phyloP scores from a whole-genome alignment of 1,140 invertebrate genomes.

The Drosophila navojoa region DNA sequence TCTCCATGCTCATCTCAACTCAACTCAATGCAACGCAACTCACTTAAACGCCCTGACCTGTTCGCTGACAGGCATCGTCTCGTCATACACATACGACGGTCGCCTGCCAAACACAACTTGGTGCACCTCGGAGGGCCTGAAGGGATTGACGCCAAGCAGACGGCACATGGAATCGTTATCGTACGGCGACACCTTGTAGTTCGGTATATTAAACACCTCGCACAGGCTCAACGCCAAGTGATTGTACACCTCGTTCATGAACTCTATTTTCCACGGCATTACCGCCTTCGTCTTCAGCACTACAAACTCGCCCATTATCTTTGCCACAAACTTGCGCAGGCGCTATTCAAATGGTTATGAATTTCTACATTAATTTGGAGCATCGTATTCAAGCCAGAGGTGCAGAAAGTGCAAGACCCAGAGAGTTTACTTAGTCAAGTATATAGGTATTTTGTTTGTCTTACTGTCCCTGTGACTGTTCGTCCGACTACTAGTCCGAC shows the following conservation, averaged over 20 bases:
- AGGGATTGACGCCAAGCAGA: conserved; percentile 39
- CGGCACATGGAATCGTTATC: conserved; percentile 57
- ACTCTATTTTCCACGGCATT: conserved; percentile 79
- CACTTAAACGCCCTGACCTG: conserved; percentile 35
- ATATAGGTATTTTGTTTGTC: not conserved
- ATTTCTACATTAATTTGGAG: too few species aligned
- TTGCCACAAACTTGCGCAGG: conserved; percentile 58
- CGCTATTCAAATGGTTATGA: conserved; percentile 23
- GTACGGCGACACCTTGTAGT: conserved; percentile 46
- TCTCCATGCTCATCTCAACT: too few species aligned
- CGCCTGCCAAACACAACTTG: conserved; percentile 67
- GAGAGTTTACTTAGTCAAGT: too few species aligned
- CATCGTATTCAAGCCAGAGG: too few species aligned
- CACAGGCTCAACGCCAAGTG: conserved; percentile 63
- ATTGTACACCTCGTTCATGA: conserved; percentile 80
- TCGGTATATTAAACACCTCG: conserved; percentile 46
- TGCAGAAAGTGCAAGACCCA: too few species aligned
- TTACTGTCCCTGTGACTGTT: not conserved
- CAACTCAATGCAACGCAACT: conserved; percentile 21
- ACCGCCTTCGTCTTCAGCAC: conserved; percentile 68
- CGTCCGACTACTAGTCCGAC: too few species aligned
- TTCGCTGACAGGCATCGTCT: conserved; percentile 14
- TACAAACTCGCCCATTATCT: conserved; percentile 70
- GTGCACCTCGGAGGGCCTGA: conserved; percentile 46
- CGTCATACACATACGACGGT: conserved; percentile 44